A percentile compares a stretch with the other conserved stretches of the same genome.
phyloP scores from a whole-genome alignment of 2,797 vertebrate species.

The Macrochelys suwanniensis region DNA sequence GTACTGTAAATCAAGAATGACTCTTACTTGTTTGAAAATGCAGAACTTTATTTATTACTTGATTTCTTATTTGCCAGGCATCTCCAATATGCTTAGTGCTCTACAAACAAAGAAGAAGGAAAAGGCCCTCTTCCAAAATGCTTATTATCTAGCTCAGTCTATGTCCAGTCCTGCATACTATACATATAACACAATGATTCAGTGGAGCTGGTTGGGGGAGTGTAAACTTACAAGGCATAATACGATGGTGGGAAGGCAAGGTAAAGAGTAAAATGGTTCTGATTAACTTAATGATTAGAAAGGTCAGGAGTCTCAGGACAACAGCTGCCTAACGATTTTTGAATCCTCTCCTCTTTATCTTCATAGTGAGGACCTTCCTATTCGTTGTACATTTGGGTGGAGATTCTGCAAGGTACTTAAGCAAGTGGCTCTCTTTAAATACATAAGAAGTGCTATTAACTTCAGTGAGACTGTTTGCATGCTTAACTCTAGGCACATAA shows the following conservation, averaged over 20 bases:
- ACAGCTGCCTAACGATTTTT: background rate
- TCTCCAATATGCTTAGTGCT: background rate
- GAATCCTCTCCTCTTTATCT: background rate
- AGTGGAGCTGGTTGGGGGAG: background rate
- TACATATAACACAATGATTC: background rate
- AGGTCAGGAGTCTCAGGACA: background rate
- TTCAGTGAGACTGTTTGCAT: background rate
- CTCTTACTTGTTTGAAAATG: background rate
- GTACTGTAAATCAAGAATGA: background rate
- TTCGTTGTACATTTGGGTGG: rapidly evolving
- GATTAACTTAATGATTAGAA: background rate
- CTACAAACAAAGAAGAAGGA: background rate
- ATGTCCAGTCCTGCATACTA: background rate
- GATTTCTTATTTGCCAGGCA: background rate
- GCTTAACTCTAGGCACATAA: background rate
- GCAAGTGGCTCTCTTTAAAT: background rate
- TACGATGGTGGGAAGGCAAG: background rate
- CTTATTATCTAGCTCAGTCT: background rate
- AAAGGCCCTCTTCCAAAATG: background rate
- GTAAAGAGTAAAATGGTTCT: background rate
- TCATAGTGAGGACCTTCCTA: background rate
- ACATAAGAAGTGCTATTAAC: background rate
- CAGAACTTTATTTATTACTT: background rate
- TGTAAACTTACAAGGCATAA: background rate
- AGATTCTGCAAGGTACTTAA: background rate